These are phyloP conservation scores for Pangasius macronema DNA, from an alignment of 2,797 vertebrate species.

Conservation along the genomic window DNA sequence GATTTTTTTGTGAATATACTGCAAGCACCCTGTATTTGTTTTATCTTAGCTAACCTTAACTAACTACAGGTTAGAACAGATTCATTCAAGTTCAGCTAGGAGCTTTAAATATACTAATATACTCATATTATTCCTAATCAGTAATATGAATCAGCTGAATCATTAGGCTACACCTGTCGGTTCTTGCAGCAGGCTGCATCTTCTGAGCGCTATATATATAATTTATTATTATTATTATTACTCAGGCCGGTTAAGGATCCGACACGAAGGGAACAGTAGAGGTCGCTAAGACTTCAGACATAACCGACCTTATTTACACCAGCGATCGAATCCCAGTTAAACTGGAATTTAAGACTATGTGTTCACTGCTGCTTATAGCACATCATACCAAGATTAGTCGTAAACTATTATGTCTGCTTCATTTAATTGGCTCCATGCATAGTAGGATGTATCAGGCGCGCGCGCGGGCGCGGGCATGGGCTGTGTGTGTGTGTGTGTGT, in stretches of 20 bases:
- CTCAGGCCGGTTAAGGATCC: not conserved
- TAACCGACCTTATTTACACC: slow-evolving; percentile 1
- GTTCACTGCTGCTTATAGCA: not conserved
- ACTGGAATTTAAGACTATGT: not conserved
- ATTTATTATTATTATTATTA: no score
- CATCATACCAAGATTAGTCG: not conserved
- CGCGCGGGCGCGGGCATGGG: not conserved
- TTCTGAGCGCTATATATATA: no score
- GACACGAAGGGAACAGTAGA: slow-evolving; percentile 34
- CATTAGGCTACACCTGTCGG: not conserved
- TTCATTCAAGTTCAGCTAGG: not conserved
- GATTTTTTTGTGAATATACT: not conserved
- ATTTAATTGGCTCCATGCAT: not conserved
- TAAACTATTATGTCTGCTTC: not conserved
- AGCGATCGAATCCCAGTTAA: not conserved
- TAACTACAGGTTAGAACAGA: not conserved
- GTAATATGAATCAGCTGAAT: not conserved
- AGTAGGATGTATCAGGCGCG: not conserved
- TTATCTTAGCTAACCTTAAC: not conserved
- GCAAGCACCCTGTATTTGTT: not conserved
- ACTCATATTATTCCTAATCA: not conserved
- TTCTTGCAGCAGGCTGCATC: not conserved
- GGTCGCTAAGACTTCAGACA: slow-evolving; percentile 40
- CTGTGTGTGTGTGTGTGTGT: not conserved
- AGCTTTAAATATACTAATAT: not conserved